These are phyloP conservation scores for Mormyrus proboscirostris DNA, from an alignment of 2,797 vertebrate species.

Conservation along the genomic window DNA sequence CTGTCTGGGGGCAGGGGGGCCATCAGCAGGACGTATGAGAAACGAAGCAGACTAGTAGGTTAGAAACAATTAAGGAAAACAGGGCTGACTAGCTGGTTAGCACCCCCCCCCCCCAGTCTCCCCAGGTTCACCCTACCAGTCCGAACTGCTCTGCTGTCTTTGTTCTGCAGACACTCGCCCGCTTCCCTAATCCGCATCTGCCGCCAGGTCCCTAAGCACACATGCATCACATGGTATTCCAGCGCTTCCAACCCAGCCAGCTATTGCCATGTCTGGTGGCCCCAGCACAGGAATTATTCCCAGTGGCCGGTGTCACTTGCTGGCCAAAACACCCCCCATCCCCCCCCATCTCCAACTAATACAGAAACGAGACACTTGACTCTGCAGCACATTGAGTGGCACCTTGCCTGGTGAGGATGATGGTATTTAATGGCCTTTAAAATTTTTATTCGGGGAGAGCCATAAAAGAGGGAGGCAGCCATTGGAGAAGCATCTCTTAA, in stretches of 20 bases:
- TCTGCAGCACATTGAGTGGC: slow-evolving; percentile 74
- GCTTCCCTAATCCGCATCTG: not conserved
- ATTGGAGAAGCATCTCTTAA: slow-evolving; percentile 78
- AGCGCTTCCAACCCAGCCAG: not conserved
- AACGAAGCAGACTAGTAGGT: not conserved
- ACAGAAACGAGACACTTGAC: slow-evolving; percentile 82
- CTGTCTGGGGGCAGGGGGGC: not conserved
- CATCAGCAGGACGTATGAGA: not conserved
- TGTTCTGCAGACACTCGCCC: not conserved
- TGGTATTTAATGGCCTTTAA: slow-evolving; percentile 90
- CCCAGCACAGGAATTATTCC: not conserved
- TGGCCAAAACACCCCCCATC: slow-evolving; percentile 42
- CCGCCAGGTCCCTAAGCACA: not conserved
- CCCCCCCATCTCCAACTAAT: slow-evolving; percentile 55
- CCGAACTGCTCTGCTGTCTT: not conserved
- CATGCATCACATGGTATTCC: not conserved
- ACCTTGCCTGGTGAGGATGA: slow-evolving; percentile 77
- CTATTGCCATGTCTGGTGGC: not conserved
- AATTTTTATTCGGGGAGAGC: slow-evolving; percentile 71
- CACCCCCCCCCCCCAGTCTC: no score
- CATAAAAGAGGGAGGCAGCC: slow-evolving; percentile 61
- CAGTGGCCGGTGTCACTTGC: not conserved
- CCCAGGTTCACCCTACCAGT: not conserved
- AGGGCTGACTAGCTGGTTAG: not conserved
- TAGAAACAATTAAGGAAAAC: not conserved